A percentile compares a stretch with the other conserved stretches of the same genome.
phyloP scores from a whole-genome alignment of 2,113 vertebrate species.

The Saiga tatarica region DNA sequence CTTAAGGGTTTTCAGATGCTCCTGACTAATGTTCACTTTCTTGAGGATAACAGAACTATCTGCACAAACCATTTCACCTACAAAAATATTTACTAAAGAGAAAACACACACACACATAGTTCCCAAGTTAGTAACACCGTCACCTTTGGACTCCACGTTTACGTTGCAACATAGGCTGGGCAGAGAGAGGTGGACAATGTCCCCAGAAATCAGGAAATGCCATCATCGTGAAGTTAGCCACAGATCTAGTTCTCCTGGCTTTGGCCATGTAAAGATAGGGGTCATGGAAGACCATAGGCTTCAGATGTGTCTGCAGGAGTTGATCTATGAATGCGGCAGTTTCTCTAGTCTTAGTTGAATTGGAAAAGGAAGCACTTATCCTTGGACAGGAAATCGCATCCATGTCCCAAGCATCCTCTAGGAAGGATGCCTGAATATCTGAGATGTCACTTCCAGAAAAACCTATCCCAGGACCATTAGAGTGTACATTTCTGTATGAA shows the following conservation, averaged over 20 bases:
- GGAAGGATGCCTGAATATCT: background rate
- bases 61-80: background rate
- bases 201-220: slow-evolving; percentile 96
- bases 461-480: background rate
- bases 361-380: background rate
- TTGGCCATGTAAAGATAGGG: slow-evolving; percentile 82
- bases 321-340: slow-evolving; percentile 62
- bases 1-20: background rate
- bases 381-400: slow-evolving; percentile 62
- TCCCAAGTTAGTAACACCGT: slow-evolving; percentile 14
- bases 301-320: slow-evolving; percentile 82
- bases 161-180: slow-evolving; percentile 84
- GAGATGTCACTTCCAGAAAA: background rate
- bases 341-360: background rate
- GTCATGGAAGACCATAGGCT: slow-evolving; percentile 83
- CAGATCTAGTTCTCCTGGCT: slow-evolving; percentile 84
- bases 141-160: slow-evolving; percentile 90
- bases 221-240: slow-evolving; percentile 84
- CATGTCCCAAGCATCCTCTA: slow-evolving; percentile 53
- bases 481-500: background rate
- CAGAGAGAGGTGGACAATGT: slow-evolving; percentile 80
- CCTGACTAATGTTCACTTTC: background rate
- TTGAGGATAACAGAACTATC: background rate
- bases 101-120: background rate
- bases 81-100: background rate